Percentiles rank a stretch among this genome's conserved stretches.
Conservation (phyloP, 2,113 vertebrate species). For the Salvelinus namaycush region DNA sequence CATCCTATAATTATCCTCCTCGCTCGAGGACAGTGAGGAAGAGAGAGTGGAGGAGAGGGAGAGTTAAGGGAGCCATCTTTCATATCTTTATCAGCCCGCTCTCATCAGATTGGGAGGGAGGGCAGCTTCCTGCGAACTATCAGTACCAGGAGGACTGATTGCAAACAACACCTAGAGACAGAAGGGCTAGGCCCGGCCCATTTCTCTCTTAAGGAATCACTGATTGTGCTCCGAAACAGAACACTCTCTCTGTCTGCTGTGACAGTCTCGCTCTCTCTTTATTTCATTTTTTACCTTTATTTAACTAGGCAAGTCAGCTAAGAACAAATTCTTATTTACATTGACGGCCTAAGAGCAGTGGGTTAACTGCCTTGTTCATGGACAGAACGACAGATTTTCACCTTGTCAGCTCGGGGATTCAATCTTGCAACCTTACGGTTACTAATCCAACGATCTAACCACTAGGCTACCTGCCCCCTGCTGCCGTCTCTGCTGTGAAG, state of each 20-base stretch:
- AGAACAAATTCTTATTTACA: too few relatives aligned
- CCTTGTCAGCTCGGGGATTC: too few relatives aligned
- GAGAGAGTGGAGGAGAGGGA: neutral
- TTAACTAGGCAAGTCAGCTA: too few relatives aligned
- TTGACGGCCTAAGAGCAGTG: too few relatives aligned
- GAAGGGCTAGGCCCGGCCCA: neutral
- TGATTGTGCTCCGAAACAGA: conserved; percentile 26
- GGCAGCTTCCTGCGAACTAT: conserved; percentile 19
- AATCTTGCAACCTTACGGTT: too few relatives aligned
- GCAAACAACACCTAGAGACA: conserved; percentile 1
- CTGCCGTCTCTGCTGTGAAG: neutral
- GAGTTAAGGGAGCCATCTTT: conserved; percentile 24
- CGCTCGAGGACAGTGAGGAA: neutral
- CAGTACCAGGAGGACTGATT: conserved; percentile 19
- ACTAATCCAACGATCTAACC: too few relatives aligned
- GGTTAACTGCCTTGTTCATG: too few relatives aligned
- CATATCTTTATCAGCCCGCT: conserved; percentile 31
- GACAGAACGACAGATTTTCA: too few relatives aligned
- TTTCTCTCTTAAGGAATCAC: conserved; percentile 15
- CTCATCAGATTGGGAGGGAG: conserved; percentile 24
- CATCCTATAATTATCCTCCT: conserved; percentile 48
- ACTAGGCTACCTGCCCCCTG: too few relatives aligned
- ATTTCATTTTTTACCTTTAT: too few relatives aligned
- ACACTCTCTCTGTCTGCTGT: neutral
- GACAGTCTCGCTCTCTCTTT: neutral